Conservation (phyloP, 2,888 invertebrate species). For the Deroplatys truncata region DNA sequence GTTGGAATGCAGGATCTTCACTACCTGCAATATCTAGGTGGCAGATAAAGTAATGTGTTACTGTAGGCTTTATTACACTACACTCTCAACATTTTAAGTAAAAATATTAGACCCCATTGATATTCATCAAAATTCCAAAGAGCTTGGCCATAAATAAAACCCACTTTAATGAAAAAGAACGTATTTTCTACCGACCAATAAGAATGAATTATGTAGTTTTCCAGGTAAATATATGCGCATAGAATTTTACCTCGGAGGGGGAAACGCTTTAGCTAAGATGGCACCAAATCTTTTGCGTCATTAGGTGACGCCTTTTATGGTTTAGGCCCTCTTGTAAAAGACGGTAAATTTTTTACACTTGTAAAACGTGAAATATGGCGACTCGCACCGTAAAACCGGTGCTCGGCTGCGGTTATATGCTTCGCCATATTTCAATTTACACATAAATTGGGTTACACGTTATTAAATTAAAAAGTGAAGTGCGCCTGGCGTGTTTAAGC, state of each 20-base stretch:
- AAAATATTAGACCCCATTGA: too few relatives aligned
- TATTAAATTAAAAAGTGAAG: background rate
- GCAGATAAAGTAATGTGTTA: too few relatives aligned
- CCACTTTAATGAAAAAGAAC: background rate
- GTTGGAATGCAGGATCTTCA: too few relatives aligned
- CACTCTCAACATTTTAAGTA: too few relatives aligned
- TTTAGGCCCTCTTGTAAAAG: background rate
- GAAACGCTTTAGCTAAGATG: background rate
- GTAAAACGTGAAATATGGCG: background rate
- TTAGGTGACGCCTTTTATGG: background rate
- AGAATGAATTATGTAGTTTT: background rate
- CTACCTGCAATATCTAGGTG: too few relatives aligned
- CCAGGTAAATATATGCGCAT: too few relatives aligned
- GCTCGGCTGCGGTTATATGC: too few relatives aligned
- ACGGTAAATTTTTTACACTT: background rate
- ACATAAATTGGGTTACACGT: background rate
- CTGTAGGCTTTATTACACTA: too few relatives aligned
- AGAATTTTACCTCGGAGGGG: too few relatives aligned
- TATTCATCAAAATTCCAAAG: too few relatives aligned
- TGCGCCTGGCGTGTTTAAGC: background rate
- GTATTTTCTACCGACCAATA: background rate
- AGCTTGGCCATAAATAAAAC: too few relatives aligned
- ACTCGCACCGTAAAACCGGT: too few relatives aligned
- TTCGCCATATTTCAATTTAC: background rate
- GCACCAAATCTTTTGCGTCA: background rate